These are phyloP conservation scores for Hydrophis major DNA, from an alignment of 2,797 vertebrate genomes.

Conservation along the genomic window DNA sequence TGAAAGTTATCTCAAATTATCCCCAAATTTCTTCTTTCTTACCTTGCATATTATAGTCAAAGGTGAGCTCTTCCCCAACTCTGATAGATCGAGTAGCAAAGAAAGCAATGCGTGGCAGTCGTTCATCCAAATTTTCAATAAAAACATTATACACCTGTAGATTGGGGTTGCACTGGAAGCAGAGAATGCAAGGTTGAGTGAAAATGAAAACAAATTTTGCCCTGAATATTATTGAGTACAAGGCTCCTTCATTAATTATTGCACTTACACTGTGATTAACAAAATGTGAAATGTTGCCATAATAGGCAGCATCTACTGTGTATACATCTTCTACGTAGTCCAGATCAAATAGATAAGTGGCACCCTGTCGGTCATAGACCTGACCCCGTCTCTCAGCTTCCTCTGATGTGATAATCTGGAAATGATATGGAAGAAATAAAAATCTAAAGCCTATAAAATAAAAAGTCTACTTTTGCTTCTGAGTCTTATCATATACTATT, in stretches of 20 bases:
- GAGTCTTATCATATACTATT: background rate
- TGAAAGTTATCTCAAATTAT: background rate
- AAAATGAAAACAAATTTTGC: background rate
- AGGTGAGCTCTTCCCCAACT: constrained; percentile 89
- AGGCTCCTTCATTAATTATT: background rate
- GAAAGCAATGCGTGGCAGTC: constrained; percentile 87
- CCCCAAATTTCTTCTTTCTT: constrained; percentile 28
- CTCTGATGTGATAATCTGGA: constrained; percentile 87
- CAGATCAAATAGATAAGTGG: constrained; percentile 83
- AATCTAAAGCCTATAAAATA: background rate
- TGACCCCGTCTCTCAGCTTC: constrained; percentile 79
- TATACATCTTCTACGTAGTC: constrained; percentile 85
- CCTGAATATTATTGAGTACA: background rate
- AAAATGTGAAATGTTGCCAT: constrained; percentile 88
- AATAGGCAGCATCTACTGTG: constrained; percentile 85
- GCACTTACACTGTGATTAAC: constrained; percentile 85
- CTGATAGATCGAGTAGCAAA: constrained; percentile 84
- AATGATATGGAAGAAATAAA: background rate
- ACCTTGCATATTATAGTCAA: constrained; percentile 95
- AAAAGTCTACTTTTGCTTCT: background rate
- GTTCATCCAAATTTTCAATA: constrained; percentile 89
- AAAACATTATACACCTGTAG: constrained; percentile 94
- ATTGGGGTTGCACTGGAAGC: constrained; percentile 86
- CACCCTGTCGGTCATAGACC: constrained; percentile 81
- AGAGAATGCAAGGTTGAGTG: constrained; percentile 35